Conservation (phyloP, 2,113 vertebrate genomes). For the Orientallactaga bullata region DNA sequence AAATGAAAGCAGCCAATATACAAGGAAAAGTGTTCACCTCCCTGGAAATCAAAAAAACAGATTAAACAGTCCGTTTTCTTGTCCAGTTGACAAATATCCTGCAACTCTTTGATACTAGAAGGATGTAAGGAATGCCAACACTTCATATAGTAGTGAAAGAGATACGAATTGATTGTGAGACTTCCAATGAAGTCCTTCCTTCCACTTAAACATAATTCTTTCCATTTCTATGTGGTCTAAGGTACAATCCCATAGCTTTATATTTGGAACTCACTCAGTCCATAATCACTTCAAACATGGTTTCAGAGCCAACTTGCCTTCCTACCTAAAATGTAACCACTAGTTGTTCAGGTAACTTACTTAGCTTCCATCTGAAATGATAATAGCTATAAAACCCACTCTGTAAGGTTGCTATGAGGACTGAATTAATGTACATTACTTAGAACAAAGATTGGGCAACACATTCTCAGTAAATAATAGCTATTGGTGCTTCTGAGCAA, state of each 20-base stretch:
- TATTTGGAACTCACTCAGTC: not conserved
- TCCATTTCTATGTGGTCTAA: not conserved
- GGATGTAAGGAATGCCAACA: not conserved
- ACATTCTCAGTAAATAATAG: not conserved
- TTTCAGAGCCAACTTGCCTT: not conserved
- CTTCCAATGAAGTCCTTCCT: not conserved
- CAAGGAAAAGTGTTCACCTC: not conserved
- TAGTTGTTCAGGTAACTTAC: not conserved
- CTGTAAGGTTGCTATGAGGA: not conserved
- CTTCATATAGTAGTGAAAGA: not conserved
- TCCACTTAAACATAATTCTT: not conserved
- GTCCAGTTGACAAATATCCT: not conserved
- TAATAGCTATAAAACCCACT: not conserved
- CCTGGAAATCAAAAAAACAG: not conserved
- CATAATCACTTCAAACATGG: not conserved
- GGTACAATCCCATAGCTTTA: not conserved
- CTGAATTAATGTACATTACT: not conserved
- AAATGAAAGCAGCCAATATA: not conserved
- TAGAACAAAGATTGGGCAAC: not conserved
- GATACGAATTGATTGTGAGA: not conserved
- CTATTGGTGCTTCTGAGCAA: not conserved
- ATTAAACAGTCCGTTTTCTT: not conserved
- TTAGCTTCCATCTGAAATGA: conserved; percentile 31
- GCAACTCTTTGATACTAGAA: not conserved
- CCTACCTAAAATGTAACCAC: not conserved